These are phyloP conservation scores for Copsychus sechellarum DNA, from an alignment of 2,113 vertebrate genomes.

Conservation along the genomic window DNA sequence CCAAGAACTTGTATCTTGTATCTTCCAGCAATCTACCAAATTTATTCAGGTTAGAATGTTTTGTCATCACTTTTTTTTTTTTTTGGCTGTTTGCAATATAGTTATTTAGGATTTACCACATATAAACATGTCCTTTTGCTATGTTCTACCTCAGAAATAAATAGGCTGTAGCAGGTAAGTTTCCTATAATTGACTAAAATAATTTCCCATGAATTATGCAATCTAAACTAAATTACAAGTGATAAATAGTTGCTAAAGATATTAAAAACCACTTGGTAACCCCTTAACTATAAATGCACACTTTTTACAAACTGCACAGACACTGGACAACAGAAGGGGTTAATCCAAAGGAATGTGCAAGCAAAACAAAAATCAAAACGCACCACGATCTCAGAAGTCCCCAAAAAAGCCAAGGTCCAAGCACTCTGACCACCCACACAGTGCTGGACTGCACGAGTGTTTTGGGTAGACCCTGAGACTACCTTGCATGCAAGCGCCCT, in stretches of 20 bases:
- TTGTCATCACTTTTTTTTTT: neutral
- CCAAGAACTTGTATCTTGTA: neutral
- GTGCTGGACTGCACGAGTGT: rapidly evolving
- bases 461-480: neutral
- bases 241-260: neutral
- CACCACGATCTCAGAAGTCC: neutral
- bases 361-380: neutral
- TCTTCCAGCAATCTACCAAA: neutral
- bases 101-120: neutral
- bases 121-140: neutral
- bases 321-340: neutral
- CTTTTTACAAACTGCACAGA: neutral
- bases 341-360: neutral
- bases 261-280: neutral
- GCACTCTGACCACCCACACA: neutral
- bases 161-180: neutral
- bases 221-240: neutral
- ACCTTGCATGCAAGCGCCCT: neutral
- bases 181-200: neutral
- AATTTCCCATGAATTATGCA: neutral
- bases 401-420: neutral
- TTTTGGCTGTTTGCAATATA: neutral
- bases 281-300: neutral
- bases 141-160: neutral
- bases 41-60: neutral